Conservation (phyloP, 2,888 invertebrate genomes). For the Cosmopolites sordidus region DNA sequence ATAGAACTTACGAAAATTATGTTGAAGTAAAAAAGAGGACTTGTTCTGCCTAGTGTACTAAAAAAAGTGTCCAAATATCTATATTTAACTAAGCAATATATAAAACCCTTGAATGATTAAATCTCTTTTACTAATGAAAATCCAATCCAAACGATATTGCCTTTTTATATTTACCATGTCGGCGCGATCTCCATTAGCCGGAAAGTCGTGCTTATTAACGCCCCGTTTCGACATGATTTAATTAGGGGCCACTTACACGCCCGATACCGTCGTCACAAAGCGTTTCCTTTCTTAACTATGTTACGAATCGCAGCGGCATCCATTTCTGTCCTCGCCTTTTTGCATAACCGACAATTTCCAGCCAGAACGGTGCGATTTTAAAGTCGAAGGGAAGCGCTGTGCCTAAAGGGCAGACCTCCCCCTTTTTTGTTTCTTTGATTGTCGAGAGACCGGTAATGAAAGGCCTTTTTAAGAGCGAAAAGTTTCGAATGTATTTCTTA, state of each 20-base stretch:
- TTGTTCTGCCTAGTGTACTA: no score
- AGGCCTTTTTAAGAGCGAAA: no score
- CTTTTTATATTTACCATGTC: constrained; percentile 12
- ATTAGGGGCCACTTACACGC: constrained; percentile 40
- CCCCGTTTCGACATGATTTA: constrained; percentile 35
- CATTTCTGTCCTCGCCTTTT: constrained; percentile 19
- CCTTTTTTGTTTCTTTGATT: constrained; percentile 1
- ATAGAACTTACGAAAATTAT: no score
- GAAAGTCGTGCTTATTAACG: constrained; percentile 35
- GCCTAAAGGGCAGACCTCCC: not conserved
- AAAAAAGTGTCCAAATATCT: no score
- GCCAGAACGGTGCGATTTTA: not conserved
- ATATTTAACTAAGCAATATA: no score
- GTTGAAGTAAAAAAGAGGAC: no score
- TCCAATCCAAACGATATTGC: not conserved
- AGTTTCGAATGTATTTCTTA: no score
- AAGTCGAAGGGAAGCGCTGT: not conserved
- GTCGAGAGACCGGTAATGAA: not conserved
- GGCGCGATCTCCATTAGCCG: constrained; percentile 34
- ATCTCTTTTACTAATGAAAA: not conserved
- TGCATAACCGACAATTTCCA: constrained; percentile 15
- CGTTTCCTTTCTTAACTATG: constrained; percentile 30
- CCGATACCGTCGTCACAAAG: constrained; percentile 35
- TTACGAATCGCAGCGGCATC: constrained; percentile 20
- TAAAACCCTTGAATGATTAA: no score